A percentile compares a stretch with the other conserved stretches of the same genome.
These are phyloP conservation scores for Epinotia demarniana DNA, from an alignment of 2,888 invertebrate genomes.

Conservation along the genomic window DNA sequence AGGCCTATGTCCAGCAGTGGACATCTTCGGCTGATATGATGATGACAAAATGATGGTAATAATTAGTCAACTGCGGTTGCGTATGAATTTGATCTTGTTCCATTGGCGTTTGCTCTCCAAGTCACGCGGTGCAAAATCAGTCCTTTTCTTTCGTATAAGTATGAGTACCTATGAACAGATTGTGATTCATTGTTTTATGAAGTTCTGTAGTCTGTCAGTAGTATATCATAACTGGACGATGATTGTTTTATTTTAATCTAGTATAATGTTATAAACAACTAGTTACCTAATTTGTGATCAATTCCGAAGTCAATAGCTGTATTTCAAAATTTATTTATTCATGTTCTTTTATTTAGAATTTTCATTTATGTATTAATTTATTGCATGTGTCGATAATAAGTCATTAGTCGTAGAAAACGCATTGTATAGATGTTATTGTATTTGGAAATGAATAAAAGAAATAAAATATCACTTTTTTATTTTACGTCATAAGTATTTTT, in stretches of 20 bases:
- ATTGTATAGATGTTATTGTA: slow-evolving; percentile 85
- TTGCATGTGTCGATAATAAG: slow-evolving; percentile 78
- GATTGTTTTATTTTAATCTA: slow-evolving; percentile 49
- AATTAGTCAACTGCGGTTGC: background rate
- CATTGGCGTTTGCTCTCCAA: background rate
- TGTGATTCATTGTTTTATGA: background rate
- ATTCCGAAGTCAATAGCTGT: slow-evolving; percentile 57
- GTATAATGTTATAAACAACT: slow-evolving; percentile 44
- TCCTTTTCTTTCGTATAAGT: background rate
- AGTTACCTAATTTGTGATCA: slow-evolving; percentile 65
- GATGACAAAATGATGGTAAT: too few relatives aligned
- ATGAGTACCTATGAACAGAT: background rate
- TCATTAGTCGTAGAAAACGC: slow-evolving; percentile 79
- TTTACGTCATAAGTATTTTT: slow-evolving; percentile 36
- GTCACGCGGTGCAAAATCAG: background rate
- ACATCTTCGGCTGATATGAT: too few relatives aligned
- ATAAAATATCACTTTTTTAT: slow-evolving; percentile 61
- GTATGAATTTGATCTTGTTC: background rate
- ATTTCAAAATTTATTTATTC: slow-evolving; percentile 55
- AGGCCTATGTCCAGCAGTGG: too few relatives aligned
- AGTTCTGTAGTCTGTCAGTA: slow-evolving; percentile 3
- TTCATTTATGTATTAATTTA: slow-evolving; percentile 54
- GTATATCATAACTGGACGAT: background rate
- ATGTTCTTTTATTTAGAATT: slow-evolving; percentile 46
- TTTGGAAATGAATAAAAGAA: slow-evolving; percentile 81